Evolutionary conservation across 1,140 invertebrate genomes (phyloP).

Genomic region (Anoplolepis gracilipes): DNA sequence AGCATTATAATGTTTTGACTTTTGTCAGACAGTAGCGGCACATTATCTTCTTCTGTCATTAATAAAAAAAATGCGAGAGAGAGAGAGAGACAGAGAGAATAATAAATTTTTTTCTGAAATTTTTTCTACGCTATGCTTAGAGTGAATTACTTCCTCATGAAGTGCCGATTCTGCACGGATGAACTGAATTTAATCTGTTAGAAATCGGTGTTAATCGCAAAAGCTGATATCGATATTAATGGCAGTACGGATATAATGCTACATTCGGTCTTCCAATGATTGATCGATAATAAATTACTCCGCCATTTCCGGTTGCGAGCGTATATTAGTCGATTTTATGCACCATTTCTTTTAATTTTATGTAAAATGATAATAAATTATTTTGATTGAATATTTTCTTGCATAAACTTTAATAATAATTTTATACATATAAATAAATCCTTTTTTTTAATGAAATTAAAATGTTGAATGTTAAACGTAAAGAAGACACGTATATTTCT

Average conservation of each 20-base stretch:
- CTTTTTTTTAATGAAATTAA: background rate
- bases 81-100: background rate
- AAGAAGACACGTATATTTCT: background rate
- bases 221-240: conserved; percentile 63
- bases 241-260: conserved; percentile 51
- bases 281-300: conserved; percentile 60
- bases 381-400: conserved; percentile 35
- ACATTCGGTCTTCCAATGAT: conserved; percentile 57
- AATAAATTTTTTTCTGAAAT: background rate
- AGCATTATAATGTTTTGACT: background rate
- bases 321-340: conserved; percentile 56
- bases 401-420: conserved; percentile 22
- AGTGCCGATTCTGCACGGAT: conserved; percentile 22
- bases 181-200: conserved; percentile 50
- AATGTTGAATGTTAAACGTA: background rate
- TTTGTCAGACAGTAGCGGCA: background rate
- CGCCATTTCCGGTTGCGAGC: conserved; percentile 49
- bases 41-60: background rate
- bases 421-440: background rate
- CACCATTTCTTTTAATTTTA: conserved; percentile 56
- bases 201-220: conserved; percentile 53
- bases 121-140: background rate
- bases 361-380: conserved; percentile 49
- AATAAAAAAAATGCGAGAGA: background rate
- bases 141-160: conserved; percentile 43